A percentile compares a stretch with the other conserved stretches of the same genome.
These are phyloP conservation scores for Parapsyche elsis DNA, from an alignment of 1,140 invertebrate species.

Conservation along the genomic window DNA sequence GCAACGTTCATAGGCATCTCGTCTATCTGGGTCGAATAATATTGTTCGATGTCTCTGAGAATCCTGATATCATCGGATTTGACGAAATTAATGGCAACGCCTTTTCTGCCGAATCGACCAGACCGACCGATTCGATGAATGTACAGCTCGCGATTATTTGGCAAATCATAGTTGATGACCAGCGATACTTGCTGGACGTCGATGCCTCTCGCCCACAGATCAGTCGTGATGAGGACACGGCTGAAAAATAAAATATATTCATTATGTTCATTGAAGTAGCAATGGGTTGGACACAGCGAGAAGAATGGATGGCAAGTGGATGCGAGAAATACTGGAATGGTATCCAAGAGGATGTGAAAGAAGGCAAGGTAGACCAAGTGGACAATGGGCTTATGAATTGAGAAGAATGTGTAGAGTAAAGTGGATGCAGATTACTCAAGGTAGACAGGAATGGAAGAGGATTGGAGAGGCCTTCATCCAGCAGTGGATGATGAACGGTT, in stretches of 20 bases:
- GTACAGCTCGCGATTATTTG: constrained; percentile 99
- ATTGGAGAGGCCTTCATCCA: too few species aligned
- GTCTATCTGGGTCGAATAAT: constrained; percentile 99
- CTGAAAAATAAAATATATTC: constrained; percentile 65
- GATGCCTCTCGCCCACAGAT: constrained; percentile 99
- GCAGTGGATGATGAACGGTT: too few species aligned
- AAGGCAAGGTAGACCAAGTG: too few species aligned
- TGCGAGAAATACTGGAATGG: too few species aligned
- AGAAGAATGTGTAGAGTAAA: too few species aligned
- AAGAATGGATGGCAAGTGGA: too few species aligned
- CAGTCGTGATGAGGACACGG: constrained; percentile 97
- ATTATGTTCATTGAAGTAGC: constrained; percentile 52
- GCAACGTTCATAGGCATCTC: constrained; percentile 99
- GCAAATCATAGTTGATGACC: constrained; percentile 99
- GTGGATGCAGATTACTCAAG: too few species aligned
- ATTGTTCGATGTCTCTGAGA: constrained; percentile 99
- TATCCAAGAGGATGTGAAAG: too few species aligned
- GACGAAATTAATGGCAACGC: constrained; percentile 99
- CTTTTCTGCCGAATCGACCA: constrained; percentile 97
- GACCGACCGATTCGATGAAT: constrained; percentile 99
- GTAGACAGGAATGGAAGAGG: too few species aligned
- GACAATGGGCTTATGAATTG: too few species aligned
- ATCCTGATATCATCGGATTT: constrained; percentile 99
- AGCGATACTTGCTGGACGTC: constrained; percentile 98
- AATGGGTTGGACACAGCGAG: too few species aligned